Percentiles rank a stretch among this genome's conserved stretches.
Evolutionary conservation across 2,888 invertebrate genomes (phyloP).

Genomic region (Heliconius erato): DNA sequence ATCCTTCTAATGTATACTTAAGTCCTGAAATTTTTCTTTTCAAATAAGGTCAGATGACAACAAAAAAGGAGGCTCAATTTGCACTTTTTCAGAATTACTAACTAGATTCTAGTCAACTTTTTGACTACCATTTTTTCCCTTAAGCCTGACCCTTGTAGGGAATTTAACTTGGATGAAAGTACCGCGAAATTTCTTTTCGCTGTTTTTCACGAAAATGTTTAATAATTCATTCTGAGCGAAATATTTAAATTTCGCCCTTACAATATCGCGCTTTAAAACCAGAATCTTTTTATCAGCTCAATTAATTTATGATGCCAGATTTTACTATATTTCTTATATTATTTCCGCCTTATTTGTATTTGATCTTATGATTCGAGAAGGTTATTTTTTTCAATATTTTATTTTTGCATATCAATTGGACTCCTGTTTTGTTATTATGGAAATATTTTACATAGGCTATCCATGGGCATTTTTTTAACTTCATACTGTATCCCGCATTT

Average conservation of each 20-base stretch:
- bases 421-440: background rate
- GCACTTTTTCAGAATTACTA: constrained; percentile 42
- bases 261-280: constrained; percentile 36
- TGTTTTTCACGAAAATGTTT: constrained; percentile 37
- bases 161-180: constrained; percentile 37
- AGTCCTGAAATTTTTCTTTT: constrained; percentile 35
- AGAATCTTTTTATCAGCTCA: constrained; percentile 42
- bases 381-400: background rate
- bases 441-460: background rate
- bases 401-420: background rate
- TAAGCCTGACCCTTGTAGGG: constrained; percentile 18
- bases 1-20: constrained; percentile 27
- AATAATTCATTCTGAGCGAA: constrained; percentile 42
- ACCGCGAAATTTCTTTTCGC: constrained; percentile 22
- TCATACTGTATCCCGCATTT: no score
- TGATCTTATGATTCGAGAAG: background rate
- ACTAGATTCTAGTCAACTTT: constrained; percentile 40
- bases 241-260: constrained; percentile 39
- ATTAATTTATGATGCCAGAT: constrained; percentile 36
- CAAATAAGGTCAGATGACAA: constrained; percentile 39
- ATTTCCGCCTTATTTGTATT: constrained; percentile 6
- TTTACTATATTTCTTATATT: constrained; percentile 12
- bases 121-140: constrained; percentile 15
- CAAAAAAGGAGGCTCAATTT: constrained; percentile 37
- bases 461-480: no score